Conservation (phyloP, 2,888 invertebrate genomes). For the Drosophila emarginata region DNA sequence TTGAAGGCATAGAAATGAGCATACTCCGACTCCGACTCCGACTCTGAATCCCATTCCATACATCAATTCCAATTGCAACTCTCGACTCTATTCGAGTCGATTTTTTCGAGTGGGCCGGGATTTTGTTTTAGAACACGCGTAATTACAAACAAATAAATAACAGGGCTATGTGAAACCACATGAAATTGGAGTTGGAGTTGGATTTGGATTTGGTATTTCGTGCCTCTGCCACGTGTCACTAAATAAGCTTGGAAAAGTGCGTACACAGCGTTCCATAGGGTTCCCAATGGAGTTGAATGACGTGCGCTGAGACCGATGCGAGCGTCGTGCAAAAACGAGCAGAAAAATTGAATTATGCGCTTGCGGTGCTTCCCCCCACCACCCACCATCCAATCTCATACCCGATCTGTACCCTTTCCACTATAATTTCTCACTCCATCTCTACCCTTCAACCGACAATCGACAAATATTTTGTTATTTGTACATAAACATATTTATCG, state of each 20-base stretch:
- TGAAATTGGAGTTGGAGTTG: constrained; percentile 38
- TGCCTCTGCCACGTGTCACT: constrained; percentile 67
- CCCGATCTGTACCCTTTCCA: constrained; percentile 2
- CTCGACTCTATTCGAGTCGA: constrained; percentile 33
- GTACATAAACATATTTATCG: constrained; percentile 77
- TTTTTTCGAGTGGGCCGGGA: constrained; percentile 68
- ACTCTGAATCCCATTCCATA: neutral
- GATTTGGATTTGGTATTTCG: neutral
- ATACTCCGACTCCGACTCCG: constrained; percentile 33
- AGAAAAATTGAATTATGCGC: constrained; percentile 81
- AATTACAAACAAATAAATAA: constrained; percentile 81
- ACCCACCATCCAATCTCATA: neutral
- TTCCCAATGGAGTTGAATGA: constrained; percentile 60
- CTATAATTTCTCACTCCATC: constrained; percentile 9
- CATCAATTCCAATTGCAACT: constrained; percentile 20
- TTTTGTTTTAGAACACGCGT: constrained; percentile 75
- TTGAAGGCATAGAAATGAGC: constrained; percentile 61
- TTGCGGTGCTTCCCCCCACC: constrained; percentile 73
- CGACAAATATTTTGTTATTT: constrained; percentile 80
- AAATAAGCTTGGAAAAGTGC: constrained; percentile 54
- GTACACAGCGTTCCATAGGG: constrained; percentile 8
- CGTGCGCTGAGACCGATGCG: constrained; percentile 48
- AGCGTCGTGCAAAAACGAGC: constrained; percentile 77
- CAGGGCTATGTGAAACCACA: constrained; percentile 56
- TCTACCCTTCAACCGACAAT: constrained; percentile 64